These are phyloP conservation scores for Odontocerum albicorne DNA, from an alignment of 2,888 invertebrate genomes.

Conservation along the genomic window DNA sequence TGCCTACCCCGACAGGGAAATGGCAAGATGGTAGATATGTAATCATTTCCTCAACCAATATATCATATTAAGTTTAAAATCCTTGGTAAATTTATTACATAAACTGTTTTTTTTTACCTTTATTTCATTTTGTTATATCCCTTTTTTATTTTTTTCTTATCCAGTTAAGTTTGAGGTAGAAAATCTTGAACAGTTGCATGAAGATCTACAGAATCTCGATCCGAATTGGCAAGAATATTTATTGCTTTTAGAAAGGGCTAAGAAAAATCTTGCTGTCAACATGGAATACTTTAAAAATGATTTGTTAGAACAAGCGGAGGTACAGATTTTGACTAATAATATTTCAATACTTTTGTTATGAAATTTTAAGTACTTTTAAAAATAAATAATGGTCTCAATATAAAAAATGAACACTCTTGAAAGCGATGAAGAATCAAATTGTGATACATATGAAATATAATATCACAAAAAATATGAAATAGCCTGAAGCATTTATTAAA, in stretches of 20 bases:
- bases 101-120: too few relatives aligned
- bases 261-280: conserved; percentile 70
- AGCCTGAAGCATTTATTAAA: too few relatives aligned
- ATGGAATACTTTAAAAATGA: conserved; percentile 74
- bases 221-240: conserved; percentile 73
- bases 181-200: conserved; percentile 61
- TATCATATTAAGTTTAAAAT: too few relatives aligned
- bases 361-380: neutral
- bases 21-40: too few relatives aligned
- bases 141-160: conserved; percentile 30
- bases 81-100: too few relatives aligned
- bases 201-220: conserved; percentile 61
- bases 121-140: too few relatives aligned
- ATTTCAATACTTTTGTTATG: neutral
- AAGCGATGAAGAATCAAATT: too few relatives aligned
- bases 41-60: too few relatives aligned
- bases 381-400: neutral
- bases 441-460: too few relatives aligned
- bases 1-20: too few relatives aligned
- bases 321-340: conserved; percentile 39
- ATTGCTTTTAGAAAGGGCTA: conserved; percentile 67
- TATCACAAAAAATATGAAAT: too few relatives aligned
- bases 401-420: too few relatives aligned
- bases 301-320: conserved; percentile 70
- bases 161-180: conserved; percentile 71